These are phyloP conservation scores for Papio anubis DNA, from an alignment of 2,113 vertebrate genomes.

Conservation along the genomic window DNA sequence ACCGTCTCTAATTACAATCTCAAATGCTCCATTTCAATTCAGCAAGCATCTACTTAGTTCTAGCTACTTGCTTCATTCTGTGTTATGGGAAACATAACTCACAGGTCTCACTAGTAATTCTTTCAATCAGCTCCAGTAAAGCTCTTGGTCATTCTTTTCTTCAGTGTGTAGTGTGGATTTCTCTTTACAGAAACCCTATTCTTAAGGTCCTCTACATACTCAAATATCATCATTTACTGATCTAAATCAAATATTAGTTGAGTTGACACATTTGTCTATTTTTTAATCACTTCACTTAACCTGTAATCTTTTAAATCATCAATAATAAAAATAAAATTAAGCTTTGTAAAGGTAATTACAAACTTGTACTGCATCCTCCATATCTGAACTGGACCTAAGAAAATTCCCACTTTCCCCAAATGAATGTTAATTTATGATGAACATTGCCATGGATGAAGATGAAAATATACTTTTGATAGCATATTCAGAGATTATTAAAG, in stretches of 20 bases:
- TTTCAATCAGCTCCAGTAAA: neutral
- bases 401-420: neutral
- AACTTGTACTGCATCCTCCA: neutral
- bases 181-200: neutral
- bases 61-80: too few species aligned
- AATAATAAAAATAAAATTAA: neutral
- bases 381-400: neutral
- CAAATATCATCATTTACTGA: neutral
- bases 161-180: neutral
- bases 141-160: neutral
- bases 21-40: neutral
- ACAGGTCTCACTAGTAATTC: neutral
- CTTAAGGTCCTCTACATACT: neutral
- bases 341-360: neutral
- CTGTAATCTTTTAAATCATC: neutral
- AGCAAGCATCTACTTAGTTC: neutral
- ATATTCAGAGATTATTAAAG: neutral
- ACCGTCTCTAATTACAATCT: neutral
- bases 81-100: too few species aligned
- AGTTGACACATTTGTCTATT: neutral
- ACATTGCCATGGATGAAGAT: neutral
- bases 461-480: neutral
- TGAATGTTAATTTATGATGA: neutral
- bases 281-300: neutral
- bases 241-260: neutral